Evolutionary conservation across 2,113 vertebrate species (phyloP).

Genomic region (Eidolon helvum): DNA sequence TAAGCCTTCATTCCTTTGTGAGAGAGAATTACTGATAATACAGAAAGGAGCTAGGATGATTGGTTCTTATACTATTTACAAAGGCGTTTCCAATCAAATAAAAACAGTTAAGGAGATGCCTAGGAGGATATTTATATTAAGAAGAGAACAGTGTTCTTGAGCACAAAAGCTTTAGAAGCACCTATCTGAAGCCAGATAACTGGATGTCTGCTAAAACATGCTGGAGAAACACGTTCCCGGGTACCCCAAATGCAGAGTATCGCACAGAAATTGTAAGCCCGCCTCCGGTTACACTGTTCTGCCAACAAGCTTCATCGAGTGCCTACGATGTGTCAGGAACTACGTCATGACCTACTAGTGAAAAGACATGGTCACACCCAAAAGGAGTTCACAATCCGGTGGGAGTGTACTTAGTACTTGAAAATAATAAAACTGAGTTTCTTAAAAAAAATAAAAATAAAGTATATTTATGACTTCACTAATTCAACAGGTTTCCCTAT

Average conservation of each 20-base stretch:
- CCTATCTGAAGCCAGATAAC: neutral
- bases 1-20: neutral
- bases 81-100: neutral
- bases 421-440: neutral
- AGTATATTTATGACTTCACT: neutral
- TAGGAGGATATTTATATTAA: neutral
- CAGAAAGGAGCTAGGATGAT: neutral
- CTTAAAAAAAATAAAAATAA: neutral
- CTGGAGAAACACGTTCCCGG: too few relatives aligned
- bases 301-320: neutral
- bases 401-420: neutral
- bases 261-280: neutral
- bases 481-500: neutral
- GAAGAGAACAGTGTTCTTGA: neutral
- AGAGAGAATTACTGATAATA: neutral
- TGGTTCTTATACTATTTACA: neutral
- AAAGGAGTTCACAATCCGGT: too few relatives aligned
- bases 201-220: too few relatives aligned
- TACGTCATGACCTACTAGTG: too few relatives aligned
- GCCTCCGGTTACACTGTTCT: neutral
- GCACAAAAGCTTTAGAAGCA: neutral
- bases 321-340: neutral
- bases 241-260: too few relatives aligned
- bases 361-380: neutral
- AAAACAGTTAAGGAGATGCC: neutral